Conservation (phyloP, 2,113 vertebrate genomes). For the Eretmochelys imbricata region DNA sequence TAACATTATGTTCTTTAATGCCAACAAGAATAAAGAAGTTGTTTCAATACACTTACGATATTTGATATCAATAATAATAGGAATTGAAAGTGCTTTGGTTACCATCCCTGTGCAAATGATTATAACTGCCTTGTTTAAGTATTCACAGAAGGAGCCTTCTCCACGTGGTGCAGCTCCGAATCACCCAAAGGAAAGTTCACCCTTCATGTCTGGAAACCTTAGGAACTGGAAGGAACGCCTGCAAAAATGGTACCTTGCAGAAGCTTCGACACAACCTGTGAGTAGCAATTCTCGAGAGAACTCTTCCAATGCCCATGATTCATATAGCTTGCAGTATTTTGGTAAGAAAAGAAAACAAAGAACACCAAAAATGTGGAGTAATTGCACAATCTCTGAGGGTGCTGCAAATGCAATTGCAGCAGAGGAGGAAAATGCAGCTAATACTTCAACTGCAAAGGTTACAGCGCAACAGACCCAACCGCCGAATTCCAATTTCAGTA, state of each 20-base stretch:
- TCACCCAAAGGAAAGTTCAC: neutral
- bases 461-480: neutral
- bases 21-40: neutral
- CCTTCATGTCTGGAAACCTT: neutral
- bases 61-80: conserved; percentile 54
- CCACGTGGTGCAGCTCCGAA: neutral
- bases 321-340: neutral
- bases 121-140: conserved; percentile 69
- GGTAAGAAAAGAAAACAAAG: neutral
- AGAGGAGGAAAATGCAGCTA: fast-evolving
- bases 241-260: neutral
- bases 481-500: neutral
- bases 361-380: neutral
- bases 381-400: conserved; percentile 30
- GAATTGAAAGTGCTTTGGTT: conserved; percentile 73
- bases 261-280: neutral
- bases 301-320: neutral
- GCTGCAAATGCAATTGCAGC: conserved; percentile 38
- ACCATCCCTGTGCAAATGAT: conserved; percentile 65
- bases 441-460: fast-evolving
- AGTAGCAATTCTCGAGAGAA: neutral
- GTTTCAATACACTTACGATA: neutral
- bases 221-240: conserved; percentile 16
- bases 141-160: conserved; percentile 47
- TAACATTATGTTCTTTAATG: conserved; percentile 78